Evolutionary conservation across 1,140 invertebrate genomes (phyloP).

Genomic region (Drosophila sp.): DNA sequence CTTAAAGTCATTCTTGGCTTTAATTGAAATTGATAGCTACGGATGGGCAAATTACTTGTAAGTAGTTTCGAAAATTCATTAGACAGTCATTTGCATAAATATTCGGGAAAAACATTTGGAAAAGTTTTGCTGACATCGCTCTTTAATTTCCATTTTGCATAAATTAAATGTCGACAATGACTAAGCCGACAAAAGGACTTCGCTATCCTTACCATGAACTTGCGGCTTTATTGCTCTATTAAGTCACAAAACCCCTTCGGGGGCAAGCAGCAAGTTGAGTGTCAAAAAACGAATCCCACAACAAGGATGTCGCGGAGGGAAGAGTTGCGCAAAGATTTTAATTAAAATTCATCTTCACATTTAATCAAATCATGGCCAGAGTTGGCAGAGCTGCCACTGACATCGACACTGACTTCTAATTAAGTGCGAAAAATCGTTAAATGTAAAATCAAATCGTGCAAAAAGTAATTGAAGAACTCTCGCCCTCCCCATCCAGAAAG

Average conservation of each 20-base stretch:
- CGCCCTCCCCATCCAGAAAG: neutral
- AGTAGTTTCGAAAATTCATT: constrained; percentile 76
- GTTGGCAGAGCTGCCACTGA: constrained; percentile 57
- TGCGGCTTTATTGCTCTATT: constrained; percentile 81
- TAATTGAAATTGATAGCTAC: constrained; percentile 66
- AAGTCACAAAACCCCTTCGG: constrained; percentile 36
- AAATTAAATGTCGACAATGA: constrained; percentile 71
- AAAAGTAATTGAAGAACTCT: constrained; percentile 74
- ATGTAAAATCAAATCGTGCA: constrained; percentile 85
- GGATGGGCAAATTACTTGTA: constrained; percentile 54
- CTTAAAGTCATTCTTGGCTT: constrained; percentile 15
- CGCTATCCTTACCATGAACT: constrained; percentile 62
- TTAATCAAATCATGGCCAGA: constrained; percentile 84
- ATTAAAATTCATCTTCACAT: constrained; percentile 85
- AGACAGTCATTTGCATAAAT: constrained; percentile 70
- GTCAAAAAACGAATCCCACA: constrained; percentile 63
- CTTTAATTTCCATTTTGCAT: constrained; percentile 82
- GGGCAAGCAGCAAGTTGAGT: constrained; percentile 48
- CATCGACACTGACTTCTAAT: constrained; percentile 84
- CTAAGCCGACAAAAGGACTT: constrained; percentile 51
- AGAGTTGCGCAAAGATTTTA: constrained; percentile 69
- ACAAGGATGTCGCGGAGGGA: neutral
- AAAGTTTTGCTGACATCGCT: constrained; percentile 47
- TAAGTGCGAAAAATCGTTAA: constrained; percentile 85
- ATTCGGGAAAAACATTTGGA: constrained; percentile 44